Evolutionary conservation across 2,797 vertebrate species (phyloP).

Genomic region (Molossus alvarezi): DNA sequence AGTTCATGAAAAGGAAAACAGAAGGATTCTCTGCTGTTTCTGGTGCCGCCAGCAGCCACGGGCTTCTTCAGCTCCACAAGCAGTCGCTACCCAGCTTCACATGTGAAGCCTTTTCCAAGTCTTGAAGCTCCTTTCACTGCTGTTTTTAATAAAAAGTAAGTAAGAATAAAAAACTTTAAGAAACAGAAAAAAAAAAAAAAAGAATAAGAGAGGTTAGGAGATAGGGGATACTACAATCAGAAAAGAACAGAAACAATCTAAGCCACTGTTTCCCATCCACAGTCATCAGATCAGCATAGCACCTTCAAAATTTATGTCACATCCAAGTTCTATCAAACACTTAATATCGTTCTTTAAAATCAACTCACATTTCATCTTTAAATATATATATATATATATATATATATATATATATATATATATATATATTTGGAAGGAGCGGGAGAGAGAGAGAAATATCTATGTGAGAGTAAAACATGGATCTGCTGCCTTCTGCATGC

Average conservation of each 20-base stretch:
- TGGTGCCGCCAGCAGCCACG: background rate
- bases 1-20: slow-evolving; percentile 35
- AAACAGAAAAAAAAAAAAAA: slow-evolving; percentile 46
- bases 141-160: slow-evolving; percentile 62
- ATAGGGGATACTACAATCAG: background rate
- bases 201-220: background rate
- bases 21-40: background rate
- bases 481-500: background rate
- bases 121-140: background rate
- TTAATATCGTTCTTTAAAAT: background rate
- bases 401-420: too few relatives aligned
- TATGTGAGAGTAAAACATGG: background rate
- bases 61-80: background rate
- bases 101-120: background rate
- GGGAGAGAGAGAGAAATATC: background rate
- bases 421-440: background rate
- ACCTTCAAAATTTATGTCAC: background rate
- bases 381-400: background rate
- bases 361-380: background rate
- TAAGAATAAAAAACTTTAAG: slow-evolving; percentile 56
- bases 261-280: background rate
- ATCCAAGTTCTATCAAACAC: background rate
- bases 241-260: background rate
- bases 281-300: too few relatives aligned
- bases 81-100: background rate